Base-by-base conservation (phyloP, 2,888 invertebrate species). In the Myopa tessellatipennis region DNA sequence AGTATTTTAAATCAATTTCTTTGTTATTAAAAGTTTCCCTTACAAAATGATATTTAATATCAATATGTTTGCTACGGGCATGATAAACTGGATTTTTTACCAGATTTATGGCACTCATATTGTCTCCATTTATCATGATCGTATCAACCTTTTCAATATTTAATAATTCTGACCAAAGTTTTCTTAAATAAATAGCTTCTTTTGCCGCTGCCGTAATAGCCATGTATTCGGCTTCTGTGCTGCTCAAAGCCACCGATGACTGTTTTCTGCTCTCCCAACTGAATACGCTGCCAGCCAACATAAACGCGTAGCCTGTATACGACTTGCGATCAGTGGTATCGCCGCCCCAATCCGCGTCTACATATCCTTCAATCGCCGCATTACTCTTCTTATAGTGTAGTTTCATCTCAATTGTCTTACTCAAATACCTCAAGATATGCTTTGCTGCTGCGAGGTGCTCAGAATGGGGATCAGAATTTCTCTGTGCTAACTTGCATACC, bases 381-480 rank as follows among this genome's bases (percentile, higher is more conserved):
- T 68, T 76, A 16, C 71, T 67, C n/a, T n/a, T 40, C 12, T 61
- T 60, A n/a, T 80, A 80, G 10, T 34, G 38, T 12, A 78, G 7
- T 18, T 76, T 80, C 2, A 68, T 50, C 4, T 73, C 40, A 2
- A 34, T 58, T 0, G 79, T 68, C 5, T 16, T 26, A 40, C 4
- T n/a, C 45, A 82, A 68, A 50, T 81, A 81, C 10, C 78, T 72
- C 18, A 82, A 69, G 26, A 82, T 61, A 69, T 80, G 82, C 50
- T 80, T 80, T 34, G 77, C 79, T 16, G 78, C 80, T 3, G 18
- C 68, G 68, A 80, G 26, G 74, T 81, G 80, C 18, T 81, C 82
- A 6, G 14, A 10, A 52, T 82, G 80, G 3, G 80, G 82, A 58
- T 81, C 69, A 1, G 36, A 58, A 45, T 80, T 82, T 10, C 50